Conservation (phyloP, 2,113 vertebrate genomes). For the Anas platyrhynchos region DNA sequence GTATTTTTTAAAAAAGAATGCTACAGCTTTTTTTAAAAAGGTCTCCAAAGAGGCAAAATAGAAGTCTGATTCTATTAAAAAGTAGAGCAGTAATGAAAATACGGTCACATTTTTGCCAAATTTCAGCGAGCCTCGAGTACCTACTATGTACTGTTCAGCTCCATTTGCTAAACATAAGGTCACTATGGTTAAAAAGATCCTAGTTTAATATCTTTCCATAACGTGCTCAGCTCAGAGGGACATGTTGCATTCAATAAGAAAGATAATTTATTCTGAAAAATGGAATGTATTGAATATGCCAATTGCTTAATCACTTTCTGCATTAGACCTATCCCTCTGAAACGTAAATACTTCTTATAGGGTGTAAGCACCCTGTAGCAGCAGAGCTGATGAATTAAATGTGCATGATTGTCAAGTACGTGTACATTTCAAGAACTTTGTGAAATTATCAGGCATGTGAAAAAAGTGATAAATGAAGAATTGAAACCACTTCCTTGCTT, state of each 20-base stretch:
- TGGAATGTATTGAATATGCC: not conserved
- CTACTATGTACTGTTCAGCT: not conserved
- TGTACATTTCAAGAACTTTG: not conserved
- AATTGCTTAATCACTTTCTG: not conserved
- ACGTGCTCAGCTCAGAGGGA: not conserved
- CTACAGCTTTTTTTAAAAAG: not conserved
- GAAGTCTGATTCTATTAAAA: not conserved
- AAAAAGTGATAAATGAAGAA: not conserved
- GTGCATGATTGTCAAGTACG: not conserved
- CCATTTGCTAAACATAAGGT: not conserved
- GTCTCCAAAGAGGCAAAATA: not conserved
- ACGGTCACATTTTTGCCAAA: not conserved
- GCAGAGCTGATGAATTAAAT: not conserved
- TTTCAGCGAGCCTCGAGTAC: not conserved
- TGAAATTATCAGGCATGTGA: not conserved
- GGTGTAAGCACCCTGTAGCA: not conserved
- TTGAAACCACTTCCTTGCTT: not conserved
- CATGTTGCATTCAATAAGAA: not conserved
- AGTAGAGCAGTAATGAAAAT: not conserved
- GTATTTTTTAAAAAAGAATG: not conserved
- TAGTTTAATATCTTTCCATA: not conserved
- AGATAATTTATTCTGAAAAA: not conserved
- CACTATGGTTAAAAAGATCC: accelerated
- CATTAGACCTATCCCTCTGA: not conserved
- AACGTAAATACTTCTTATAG: not conserved